Base-by-base conservation (phyloP, 2,888 invertebrate genomes). In the Melanchra persicariae region DNA sequence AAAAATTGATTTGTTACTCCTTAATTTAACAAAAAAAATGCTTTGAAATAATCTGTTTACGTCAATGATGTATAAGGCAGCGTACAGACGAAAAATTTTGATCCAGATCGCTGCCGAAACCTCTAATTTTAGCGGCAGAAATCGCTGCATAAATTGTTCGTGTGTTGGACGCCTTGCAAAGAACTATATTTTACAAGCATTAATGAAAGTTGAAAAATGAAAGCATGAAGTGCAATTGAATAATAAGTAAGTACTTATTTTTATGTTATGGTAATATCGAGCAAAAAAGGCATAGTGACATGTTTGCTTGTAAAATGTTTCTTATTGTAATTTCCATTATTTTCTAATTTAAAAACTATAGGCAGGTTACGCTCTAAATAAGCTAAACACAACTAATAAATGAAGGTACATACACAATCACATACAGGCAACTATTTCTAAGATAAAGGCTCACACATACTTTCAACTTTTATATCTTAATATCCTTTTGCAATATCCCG, bases 371-470 rank as follows among this genome's bases (percentile, higher is more conserved):
- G 6, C 47, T 22, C 24, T 55, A 74, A 12, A 55, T 37, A 74
- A 51, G 58, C 65, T 74, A 62, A 51, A 79, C 57, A 79, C 43
- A 54, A 74, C 34, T 63, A 55, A 66, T 59, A 26, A 2, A 30
- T 6, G n/a, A n/a, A n/a, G n/a, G 17, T 40, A 43, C 43, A 12
- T 43, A 77, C 10, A 74, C 51, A 76, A 47, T 52, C 57, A 79
- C 51, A 57, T 60, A 64, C 55, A 81, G 24, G 68, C 81, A 40
- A 60, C 40, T 61, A 75, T 26, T 58, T 49, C 77, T 75, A 64
- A 74, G 30, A 58, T 54, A 78, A 43, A 17, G 30, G 45, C 19
- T 43, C 34, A 43, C 22, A 1, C 34, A 63, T 54, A 49, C 40
- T 37, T 47, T 30, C 37, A 17, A 55, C 22, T 49, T 30, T 34